Conservation (phyloP, 2,113 vertebrate genomes). For the Sinocyclocheilus grahami region DNA sequence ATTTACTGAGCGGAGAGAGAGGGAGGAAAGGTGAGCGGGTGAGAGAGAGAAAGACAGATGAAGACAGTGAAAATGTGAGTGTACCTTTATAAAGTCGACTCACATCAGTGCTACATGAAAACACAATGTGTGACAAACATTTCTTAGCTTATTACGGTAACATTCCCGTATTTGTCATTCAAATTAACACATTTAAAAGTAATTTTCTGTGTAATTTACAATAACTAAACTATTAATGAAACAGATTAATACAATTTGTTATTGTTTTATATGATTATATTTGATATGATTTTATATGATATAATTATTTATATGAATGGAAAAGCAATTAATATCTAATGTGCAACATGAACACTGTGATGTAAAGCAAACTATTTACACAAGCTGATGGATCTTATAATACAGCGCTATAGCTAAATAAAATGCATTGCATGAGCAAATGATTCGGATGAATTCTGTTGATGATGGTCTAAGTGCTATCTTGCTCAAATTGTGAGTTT, state of each 20-base stretch:
- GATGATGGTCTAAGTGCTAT: too few relatives aligned
- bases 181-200: not conserved
- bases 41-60: conserved; percentile 22
- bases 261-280: too few relatives aligned
- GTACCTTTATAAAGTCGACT: not conserved
- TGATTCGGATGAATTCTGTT: too few relatives aligned
- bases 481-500: too few relatives aligned
- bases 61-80: not conserved
- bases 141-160: not conserved
- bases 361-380: not conserved
- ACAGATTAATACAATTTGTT: not conserved
- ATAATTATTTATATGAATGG: not conserved
- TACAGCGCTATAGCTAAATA: not conserved
- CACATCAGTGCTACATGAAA: not conserved
- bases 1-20: conserved; percentile 54
- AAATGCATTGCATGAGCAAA: too few relatives aligned
- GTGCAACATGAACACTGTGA: not conserved
- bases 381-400: not conserved
- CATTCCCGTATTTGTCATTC: not conserved
- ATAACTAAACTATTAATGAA: not conserved
- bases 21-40: conserved; percentile 32
- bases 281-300: too few relatives aligned
- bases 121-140: not conserved
- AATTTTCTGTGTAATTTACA: not conserved
- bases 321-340: not conserved